Evolutionary conservation across 2,888 invertebrate species (phyloP), one percentile per base, ranked within the genome.

Genomic region (Nomada ruficornis): DNA sequence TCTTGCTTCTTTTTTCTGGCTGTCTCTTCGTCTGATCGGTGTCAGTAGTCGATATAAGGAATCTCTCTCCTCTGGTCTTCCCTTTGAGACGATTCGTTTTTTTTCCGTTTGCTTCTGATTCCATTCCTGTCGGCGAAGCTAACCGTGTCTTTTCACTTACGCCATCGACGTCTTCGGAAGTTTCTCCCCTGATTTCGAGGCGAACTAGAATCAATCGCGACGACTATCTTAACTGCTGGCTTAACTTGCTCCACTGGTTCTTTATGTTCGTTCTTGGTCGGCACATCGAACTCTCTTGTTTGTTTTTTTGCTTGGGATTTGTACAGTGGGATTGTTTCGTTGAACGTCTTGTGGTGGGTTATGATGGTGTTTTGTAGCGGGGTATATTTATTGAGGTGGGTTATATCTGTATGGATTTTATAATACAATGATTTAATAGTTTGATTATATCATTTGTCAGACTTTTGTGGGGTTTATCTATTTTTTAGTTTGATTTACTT

Each of bases 151-250:
- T 71, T 82, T 82, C 75, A 78, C 76, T 80, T 68, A 68, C 67
- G 44, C 71, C 20, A 26, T 54, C 26, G 44, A 29, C 23, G 50
- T 18, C 18, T 29, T 15, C 60, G 36, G 63, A 72, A 76, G n/a
- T 71, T 81, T 60, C 11, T 44, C 52, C 36, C 29, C 20, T n/a
- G 70, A 80, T 80, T 82, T 82, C 72, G 65, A 67, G 44, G 42
- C 52, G n/a, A 64, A 73, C 36, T 69, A 57, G 73, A 77, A 69
- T 81, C 82, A 71, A 79, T 79, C 36, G 73, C 69, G 70, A 70
- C n/a, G 62, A 74, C 65, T 69, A 52, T 44, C 67, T 54, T 55
- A 73, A 72, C 78, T 72, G 62, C n/a, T n/a, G 67, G 54, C 74
- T 29, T 62, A 78, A 74, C 67, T 78, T 74, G 62, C 63, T 68